These are phyloP conservation scores for Lepidonotus clava DNA, from an alignment of 2,888 invertebrate genomes.

Conservation along the genomic window DNA sequence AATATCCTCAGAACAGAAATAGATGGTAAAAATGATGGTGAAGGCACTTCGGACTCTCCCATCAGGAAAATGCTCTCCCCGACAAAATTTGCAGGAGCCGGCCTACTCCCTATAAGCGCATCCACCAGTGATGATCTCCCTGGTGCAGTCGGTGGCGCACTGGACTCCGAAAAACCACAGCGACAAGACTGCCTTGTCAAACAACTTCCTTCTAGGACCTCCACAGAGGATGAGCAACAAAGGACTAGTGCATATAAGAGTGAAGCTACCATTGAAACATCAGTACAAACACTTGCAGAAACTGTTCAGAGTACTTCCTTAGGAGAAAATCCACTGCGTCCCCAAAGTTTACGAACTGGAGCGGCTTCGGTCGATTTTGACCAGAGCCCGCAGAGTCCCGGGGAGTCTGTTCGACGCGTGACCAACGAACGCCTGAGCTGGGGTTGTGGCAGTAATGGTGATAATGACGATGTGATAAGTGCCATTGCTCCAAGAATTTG, in stretches of 20 bases:
- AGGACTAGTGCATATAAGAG: background rate
- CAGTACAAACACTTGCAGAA: background rate
- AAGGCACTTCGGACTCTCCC: too few relatives aligned
- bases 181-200: background rate
- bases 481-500: constrained; percentile 74
- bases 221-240: background rate
- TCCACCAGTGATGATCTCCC: too few relatives aligned
- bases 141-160: too few relatives aligned
- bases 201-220: background rate
- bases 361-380: too few relatives aligned
- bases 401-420: constrained; percentile 16
- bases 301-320: too few relatives aligned
- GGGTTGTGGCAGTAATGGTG: constrained; percentile 38
- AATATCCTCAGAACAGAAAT: constrained; percentile 72
- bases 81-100: background rate
- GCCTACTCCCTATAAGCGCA: background rate
- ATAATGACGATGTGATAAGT: constrained; percentile 69
- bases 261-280: background rate
- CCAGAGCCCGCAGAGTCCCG: constrained; percentile 11
- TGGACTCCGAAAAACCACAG: too few relatives aligned
- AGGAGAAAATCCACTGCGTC: too few relatives aligned
- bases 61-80: background rate
- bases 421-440: constrained; percentile 33
- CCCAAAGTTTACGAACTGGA: too few relatives aligned
- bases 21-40: constrained; percentile 35